Evolutionary conservation across 2,113 vertebrate species (phyloP), one percentile per base, ranked within the genome.

Genomic region (Psilopsiagon aymara): DNA sequence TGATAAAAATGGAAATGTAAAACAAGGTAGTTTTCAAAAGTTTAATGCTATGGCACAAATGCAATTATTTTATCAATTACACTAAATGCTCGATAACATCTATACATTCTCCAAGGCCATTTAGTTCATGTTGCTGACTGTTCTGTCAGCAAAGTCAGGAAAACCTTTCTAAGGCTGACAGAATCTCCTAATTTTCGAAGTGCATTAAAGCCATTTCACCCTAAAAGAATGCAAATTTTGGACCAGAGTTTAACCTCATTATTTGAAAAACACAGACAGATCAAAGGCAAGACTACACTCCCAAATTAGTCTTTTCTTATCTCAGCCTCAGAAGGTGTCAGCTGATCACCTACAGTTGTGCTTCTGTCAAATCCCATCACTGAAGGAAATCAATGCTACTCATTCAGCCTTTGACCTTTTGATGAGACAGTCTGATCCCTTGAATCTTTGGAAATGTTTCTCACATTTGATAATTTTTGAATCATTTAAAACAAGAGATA

Each of bases 371-470:
- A 78, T 62, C 57, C 83, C 44, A 28, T 88, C 89, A 95, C 86
- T 94, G 91, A 95, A 49, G 49, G 80, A 94, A 86, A 98, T 97
- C 83, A 96, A 95, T 98, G 96, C 21, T 92, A 68, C 18, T 84
- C 66, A 52, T 91, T 97, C 87, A 85, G 73, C 83, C 94, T 10
- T 86, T 83, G 95, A 90, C 64, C 41, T 94, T 77, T 95, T 93
- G 95, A 97, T 98, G 95, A 97, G 80, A 95, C 64, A 96, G 87
- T 82, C 47, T 97, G 95, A 97, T 97, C 95, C 76, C 84, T 97
- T 97, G 91, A 94, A 92, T 95, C 86, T 96, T 60, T 63, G 16
- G 29, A 94, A 91, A 83, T 37, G 6, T 47, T 91, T 63, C 16
- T 49, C 8, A 57, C 12, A 66, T 59, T 41, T 37, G 33, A 84